These are phyloP conservation scores for Crotalus helleri DNA, from an alignment of 2,113 vertebrate genomes.

Conservation along the genomic window DNA sequence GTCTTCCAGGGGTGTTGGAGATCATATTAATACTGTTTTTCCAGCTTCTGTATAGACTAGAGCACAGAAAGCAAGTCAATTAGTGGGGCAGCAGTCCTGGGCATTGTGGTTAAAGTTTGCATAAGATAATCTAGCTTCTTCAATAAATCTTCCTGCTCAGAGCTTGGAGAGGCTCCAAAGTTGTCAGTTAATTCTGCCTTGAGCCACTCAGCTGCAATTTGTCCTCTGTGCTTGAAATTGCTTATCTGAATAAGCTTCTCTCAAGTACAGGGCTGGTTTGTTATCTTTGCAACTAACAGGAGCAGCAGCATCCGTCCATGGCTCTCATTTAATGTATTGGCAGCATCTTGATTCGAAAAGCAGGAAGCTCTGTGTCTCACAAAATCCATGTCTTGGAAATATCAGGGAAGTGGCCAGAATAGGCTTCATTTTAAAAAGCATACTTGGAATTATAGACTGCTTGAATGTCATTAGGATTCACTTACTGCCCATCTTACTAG, in stretches of 20 bases:
- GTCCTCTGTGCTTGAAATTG: neutral
- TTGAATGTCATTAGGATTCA: neutral
- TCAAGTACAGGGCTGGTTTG: neutral
- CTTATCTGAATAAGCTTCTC: neutral
- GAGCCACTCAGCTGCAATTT: neutral
- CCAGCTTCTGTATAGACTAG: neutral
- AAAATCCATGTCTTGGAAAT: neutral
- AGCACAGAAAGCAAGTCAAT: neutral
- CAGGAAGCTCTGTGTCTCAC: neutral
- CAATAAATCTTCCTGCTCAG: neutral
- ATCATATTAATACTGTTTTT: neutral
- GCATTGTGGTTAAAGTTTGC: neutral
- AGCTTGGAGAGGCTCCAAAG: neutral
- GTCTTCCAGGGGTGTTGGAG: neutral
- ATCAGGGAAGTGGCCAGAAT: neutral
- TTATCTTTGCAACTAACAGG: neutral
- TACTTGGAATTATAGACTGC: neutral
- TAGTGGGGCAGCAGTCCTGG: neutral
- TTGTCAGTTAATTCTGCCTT: neutral
- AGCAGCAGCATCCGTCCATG: neutral
- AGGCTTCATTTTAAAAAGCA: neutral
- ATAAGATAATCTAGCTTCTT: neutral
- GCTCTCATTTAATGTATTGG: neutral
- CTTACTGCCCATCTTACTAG: neutral
- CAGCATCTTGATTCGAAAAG: neutral